Percentiles rank a stretch among this genome's conserved stretches.
Evolutionary conservation across 2,888 invertebrate genomes (phyloP).

Genomic region (Brachyptera risi): DNA sequence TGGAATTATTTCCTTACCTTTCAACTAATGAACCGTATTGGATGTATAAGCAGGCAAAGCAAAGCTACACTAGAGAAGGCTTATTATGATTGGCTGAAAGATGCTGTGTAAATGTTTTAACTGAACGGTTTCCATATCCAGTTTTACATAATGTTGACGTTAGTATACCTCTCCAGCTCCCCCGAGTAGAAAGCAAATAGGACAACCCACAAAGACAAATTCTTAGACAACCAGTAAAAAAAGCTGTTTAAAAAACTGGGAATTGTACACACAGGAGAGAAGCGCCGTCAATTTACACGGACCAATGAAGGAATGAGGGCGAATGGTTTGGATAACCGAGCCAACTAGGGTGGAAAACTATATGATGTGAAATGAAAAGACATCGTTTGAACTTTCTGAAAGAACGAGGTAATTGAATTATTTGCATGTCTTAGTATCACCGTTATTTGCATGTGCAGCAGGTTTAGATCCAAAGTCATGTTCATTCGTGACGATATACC

Average conservation of each 20-base stretch:
- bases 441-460: no score
- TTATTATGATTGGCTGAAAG: neutral
- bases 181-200: conserved; percentile 13
- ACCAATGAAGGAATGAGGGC: neutral
- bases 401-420: conserved; percentile 8
- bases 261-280: conserved; percentile 10
- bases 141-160: neutral
- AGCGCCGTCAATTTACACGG: conserved; percentile 10
- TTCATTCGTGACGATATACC: no score
- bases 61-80: no score
- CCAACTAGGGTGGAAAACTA: neutral
- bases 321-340: neutral
- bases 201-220: conserved; percentile 18
- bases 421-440: neutral
- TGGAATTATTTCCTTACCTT: no score
- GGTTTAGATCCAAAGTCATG: no score
- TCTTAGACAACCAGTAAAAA: neutral
- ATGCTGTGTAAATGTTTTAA: neutral
- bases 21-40: no score
- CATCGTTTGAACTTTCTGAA: neutral
- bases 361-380: neutral
- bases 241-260: neutral
- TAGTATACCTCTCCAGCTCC: neutral
- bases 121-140: neutral
- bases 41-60: no score